Evolutionary conservation across 2,113 vertebrate genomes (phyloP).

Genomic region (Gobio gobio): DNA sequence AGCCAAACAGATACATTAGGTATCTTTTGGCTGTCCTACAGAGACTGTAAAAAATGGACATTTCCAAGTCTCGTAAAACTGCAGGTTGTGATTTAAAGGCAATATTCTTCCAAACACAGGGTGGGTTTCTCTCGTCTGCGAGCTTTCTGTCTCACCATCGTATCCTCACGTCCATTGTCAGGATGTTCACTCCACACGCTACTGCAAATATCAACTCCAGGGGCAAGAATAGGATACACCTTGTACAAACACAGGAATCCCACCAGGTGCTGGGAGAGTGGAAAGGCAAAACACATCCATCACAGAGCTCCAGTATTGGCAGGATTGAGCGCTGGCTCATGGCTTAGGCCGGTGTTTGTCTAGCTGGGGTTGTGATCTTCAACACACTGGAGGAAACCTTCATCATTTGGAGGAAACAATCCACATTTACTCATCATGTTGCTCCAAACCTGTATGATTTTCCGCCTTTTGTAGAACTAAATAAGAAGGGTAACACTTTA

Average conservation of each 20-base stretch:
- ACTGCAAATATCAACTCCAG: slow-evolving; percentile 23
- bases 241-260: slow-evolving; percentile 29
- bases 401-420: not conserved
- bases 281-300: slow-evolving; percentile 37
- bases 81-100: slow-evolving; percentile 18
- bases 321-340: not conserved
- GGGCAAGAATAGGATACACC: slow-evolving; percentile 28
- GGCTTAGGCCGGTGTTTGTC: slow-evolving; percentile 4
- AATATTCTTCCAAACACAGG: not conserved
- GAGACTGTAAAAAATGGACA: not conserved
- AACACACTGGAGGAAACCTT: not conserved
- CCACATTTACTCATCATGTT: not conserved
- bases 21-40: slow-evolving; percentile 12
- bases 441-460: not conserved
- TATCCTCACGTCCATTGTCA: not conserved
- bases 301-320: slow-evolving; percentile 23
- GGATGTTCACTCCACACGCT: slow-evolving; percentile 2
- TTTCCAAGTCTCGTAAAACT: not conserved
- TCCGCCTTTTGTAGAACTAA: not conserved
- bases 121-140: not conserved
- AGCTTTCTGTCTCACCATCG: not conserved
- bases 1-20: not conserved
- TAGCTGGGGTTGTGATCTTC: not conserved
- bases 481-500: not conserved
- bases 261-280: slow-evolving; percentile 10